Conservation (phyloP, 2,888 invertebrate species). For the Thumatha senex region DNA sequence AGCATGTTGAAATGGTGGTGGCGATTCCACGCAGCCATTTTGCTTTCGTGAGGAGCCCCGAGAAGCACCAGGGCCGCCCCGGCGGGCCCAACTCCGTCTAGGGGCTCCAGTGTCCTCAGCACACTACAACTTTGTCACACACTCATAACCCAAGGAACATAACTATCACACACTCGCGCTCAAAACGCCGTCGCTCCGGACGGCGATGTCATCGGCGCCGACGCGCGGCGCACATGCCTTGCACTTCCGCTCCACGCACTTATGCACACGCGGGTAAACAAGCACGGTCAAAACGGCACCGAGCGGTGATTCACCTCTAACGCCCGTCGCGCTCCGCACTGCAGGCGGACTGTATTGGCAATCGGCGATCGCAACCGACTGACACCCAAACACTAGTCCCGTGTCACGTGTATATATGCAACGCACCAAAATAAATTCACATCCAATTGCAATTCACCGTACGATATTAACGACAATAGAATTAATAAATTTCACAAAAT, state of each 20-base stretch:
- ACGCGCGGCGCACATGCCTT: conserved; percentile 76
- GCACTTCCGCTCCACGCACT: conserved; percentile 80
- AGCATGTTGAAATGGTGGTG: conserved; percentile 88
- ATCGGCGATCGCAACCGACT: conserved; percentile 69
- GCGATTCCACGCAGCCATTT: conserved; percentile 89
- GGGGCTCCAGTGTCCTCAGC: conserved; percentile 85
- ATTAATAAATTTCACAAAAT: conserved; percentile 54
- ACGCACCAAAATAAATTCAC: conserved; percentile 65
- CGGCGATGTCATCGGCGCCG: conserved; percentile 78
- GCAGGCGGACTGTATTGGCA: conserved; percentile 70
- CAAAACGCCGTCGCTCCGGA: conserved; percentile 66
- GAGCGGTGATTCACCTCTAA: conserved; percentile 79
- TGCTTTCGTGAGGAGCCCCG: conserved; percentile 84
- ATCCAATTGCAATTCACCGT: conserved; percentile 56
- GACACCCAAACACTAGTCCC: conserved; percentile 76
- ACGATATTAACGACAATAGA: conserved; percentile 53
- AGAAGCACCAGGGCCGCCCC: conserved; percentile 84
- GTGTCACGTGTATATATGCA: conserved; percentile 70
- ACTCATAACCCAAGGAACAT: conserved; percentile 81
- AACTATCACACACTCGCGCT: conserved; percentile 74
- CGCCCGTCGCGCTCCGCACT: conserved; percentile 72
- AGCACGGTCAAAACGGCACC: conserved; percentile 72
- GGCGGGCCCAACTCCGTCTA: conserved; percentile 85
- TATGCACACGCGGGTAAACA: conserved; percentile 81
- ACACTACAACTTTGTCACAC: conserved; percentile 80